Conservation (phyloP, 2,888 invertebrate species). For the Sarcophaga rosellei region DNA sequence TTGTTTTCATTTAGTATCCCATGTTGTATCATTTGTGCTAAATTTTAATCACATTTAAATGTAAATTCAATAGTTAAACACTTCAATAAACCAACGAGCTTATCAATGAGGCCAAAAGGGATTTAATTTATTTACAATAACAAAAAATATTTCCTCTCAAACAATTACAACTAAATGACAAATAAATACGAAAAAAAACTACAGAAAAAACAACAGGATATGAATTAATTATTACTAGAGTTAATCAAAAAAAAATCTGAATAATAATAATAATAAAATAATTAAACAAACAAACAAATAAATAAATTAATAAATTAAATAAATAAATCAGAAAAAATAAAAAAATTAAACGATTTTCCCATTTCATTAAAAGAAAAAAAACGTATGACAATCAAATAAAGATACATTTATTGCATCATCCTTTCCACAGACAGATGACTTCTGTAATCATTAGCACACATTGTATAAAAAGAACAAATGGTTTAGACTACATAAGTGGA, state of each 20-base stretch:
- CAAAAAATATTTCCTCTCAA: no score
- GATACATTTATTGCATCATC: no score
- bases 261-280: background rate
- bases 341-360: no score
- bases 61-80: background rate
- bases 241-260: constrained; percentile 1
- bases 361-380: no score
- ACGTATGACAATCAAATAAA: no score
- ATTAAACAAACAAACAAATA: constrained; percentile 33
- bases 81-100: background rate
- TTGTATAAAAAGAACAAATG: no score
- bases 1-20: background rate
- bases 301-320: constrained; percentile 23
- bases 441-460: no score
- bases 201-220: background rate
- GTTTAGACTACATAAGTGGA: no score
- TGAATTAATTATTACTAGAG: constrained; percentile 35
- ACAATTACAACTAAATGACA: background rate
- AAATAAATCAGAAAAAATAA: background rate
- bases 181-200: background rate
- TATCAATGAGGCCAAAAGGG: constrained; percentile 19
- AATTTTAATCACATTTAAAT: background rate
- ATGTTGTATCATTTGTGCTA: no score
- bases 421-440: no score
- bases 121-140: constrained; percentile 13